Evolutionary conservation across 2,113 vertebrate species (phyloP).

Genomic region (Charadrius vociferus): DNA sequence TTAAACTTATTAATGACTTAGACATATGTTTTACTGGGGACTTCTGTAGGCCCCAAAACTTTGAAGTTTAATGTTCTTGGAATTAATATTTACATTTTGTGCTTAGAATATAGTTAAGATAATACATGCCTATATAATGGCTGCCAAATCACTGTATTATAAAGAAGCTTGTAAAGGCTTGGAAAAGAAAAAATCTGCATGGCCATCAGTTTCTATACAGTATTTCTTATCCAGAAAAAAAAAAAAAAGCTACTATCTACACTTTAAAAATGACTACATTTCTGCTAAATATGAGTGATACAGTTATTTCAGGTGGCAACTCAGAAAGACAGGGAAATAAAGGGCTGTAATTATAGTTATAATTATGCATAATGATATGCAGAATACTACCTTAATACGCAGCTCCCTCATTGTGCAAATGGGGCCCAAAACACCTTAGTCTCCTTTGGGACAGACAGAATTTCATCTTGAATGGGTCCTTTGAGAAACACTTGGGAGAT

Average conservation of each 20-base stretch:
- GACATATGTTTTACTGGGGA: not conserved
- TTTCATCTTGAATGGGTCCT: constrained; percentile 42
- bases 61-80: not conserved
- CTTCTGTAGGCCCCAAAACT: not conserved
- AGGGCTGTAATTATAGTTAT: constrained; percentile 48
- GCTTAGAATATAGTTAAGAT: not conserved
- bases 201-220: not conserved
- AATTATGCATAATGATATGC: constrained; percentile 53
- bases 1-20: not conserved
- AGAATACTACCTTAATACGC: constrained; percentile 9
- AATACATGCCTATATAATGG: not conserved
- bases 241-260: not conserved
- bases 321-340: constrained; percentile 8
- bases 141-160: not conserved
- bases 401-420: constrained; percentile 21
- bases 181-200: not conserved
- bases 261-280: not conserved
- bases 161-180: not conserved
- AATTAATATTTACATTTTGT: not conserved
- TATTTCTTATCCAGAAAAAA: not conserved
- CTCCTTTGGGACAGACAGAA: constrained; percentile 40
- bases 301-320: constrained; percentile 9
- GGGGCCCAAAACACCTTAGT: not conserved
- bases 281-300: not conserved
- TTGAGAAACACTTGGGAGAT: constrained; percentile 35